Conservation (phyloP, 2,797 vertebrate species). For the Danio aesculapii region DNA sequence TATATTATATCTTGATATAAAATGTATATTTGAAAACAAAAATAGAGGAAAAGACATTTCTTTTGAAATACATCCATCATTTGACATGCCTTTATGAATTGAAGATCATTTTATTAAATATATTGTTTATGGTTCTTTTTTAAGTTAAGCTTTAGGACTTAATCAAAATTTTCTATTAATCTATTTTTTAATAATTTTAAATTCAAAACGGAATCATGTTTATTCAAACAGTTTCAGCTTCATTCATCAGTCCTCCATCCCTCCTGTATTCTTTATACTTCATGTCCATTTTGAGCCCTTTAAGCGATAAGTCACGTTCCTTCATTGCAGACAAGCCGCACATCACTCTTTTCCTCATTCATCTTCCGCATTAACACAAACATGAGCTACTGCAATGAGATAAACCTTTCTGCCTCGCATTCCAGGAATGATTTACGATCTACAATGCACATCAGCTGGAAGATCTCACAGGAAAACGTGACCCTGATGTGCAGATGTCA, state of each 20-base stretch:
- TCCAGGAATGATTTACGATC: slow-evolving; percentile 26
- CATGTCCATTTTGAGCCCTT: background rate
- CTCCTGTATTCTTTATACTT: background rate
- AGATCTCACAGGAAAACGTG: slow-evolving; percentile 21
- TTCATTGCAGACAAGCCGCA: slow-evolving; percentile 1
- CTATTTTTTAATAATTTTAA: no score
- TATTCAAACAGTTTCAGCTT: background rate
- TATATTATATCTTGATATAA: no score
- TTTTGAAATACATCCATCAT: no score
- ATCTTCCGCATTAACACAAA: slow-evolving; percentile 10
- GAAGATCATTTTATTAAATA: no score
- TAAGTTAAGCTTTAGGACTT: no score
- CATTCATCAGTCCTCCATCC: background rate
- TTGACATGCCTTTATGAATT: no score
- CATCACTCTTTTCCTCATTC: slow-evolving; percentile 2
- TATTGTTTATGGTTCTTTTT: no score
- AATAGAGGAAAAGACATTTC: no score
- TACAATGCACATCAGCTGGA: slow-evolving; percentile 6
- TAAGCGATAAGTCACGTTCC: background rate
- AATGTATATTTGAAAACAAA: no score
- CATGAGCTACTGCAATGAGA: slow-evolving; percentile 7
- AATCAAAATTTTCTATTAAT: no score
- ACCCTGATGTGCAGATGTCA: slow-evolving; percentile 24
- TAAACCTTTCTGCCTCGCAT: background rate
- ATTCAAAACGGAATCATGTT: no score